These are phyloP conservation scores for Leptosomus discolor DNA, from an alignment of 2,113 vertebrate genomes.

Conservation along the genomic window DNA sequence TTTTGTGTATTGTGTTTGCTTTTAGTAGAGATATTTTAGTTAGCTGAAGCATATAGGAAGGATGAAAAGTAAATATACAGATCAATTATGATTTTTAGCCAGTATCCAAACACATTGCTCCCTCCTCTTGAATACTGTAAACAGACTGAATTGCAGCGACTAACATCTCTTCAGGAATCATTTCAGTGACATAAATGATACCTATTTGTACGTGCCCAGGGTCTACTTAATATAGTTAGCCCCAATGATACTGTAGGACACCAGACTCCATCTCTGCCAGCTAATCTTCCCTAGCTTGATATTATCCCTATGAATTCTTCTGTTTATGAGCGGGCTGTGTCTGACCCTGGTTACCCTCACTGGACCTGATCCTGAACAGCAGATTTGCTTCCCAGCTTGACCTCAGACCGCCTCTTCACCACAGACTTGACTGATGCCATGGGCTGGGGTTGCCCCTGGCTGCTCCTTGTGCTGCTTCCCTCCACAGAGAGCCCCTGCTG, in stretches of 20 bases:
- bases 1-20: not conserved
- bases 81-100: not conserved
- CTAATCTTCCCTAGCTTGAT: not conserved
- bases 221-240: not conserved
- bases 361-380: not conserved
- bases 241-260: not conserved
- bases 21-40: not conserved
- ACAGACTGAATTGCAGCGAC: not conserved
- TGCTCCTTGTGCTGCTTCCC: not conserved
- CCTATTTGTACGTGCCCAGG: not conserved
- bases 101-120: not conserved
- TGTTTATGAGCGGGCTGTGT: not conserved
- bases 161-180: not conserved
- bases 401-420: rapidly evolving
- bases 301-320: not conserved
- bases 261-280: not conserved
- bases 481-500: rapidly evolving
- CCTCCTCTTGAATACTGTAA: not conserved
- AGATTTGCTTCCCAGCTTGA: not conserved
- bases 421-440: not conserved
- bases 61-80: not conserved
- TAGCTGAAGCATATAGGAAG: not conserved
- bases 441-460: not conserved
- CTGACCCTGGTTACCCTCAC: not conserved
- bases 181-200: not conserved